phyloP scores from a whole-genome alignment of 2,888 invertebrate species.

The Pristionchus japonicus region DNA sequence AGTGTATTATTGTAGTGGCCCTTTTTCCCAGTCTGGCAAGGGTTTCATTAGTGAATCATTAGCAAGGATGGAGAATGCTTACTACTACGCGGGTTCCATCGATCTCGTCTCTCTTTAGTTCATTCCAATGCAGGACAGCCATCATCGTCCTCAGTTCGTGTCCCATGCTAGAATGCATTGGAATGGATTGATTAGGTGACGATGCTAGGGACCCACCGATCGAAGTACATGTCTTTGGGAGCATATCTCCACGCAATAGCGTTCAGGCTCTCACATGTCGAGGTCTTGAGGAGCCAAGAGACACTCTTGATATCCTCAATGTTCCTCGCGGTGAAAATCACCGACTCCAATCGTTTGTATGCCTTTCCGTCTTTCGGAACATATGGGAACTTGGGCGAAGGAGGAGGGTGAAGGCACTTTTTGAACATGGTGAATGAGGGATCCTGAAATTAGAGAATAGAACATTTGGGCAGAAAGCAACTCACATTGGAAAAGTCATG shows the following conservation, averaged over 20 bases:
- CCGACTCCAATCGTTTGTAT: neutral
- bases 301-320: neutral
- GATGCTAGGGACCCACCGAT: neutral
- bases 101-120: neutral
- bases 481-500: constrained; percentile 17
- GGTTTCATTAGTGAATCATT: neutral
- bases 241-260: constrained; percentile 3
- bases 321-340: neutral
- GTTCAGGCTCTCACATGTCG: neutral
- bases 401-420: neutral
- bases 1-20: neutral
- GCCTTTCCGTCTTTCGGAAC: too few species aligned
- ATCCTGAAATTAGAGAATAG: neutral
- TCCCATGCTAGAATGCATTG: neutral
- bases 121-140: neutral
- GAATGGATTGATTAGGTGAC: too few species aligned
- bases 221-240: neutral
- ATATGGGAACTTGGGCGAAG: too few species aligned
- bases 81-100: neutral
- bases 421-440: neutral
- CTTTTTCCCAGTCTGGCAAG: neutral
- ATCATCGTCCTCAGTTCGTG: neutral
- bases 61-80: too few species aligned
- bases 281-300: neutral
- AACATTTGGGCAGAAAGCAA: neutral